phyloP scores from a whole-genome alignment of 23 tunicate species.

The Trididemnum miniatum region DNA sequence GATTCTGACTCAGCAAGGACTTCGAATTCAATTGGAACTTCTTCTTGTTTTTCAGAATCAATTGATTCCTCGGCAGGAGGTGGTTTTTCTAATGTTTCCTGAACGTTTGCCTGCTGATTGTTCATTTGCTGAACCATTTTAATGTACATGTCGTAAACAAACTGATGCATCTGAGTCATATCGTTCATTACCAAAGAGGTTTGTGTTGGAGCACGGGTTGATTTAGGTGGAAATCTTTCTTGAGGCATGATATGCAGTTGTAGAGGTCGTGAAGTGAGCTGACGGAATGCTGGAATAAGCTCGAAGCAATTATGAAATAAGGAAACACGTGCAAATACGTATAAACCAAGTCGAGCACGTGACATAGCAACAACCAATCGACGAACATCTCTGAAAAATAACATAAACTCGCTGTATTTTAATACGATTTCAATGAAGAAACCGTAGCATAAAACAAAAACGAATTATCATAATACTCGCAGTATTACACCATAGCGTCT shows the following conservation, averaged over 20 bases:
- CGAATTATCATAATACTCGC: too few species aligned
- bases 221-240: slow-evolving; percentile 63
- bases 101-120: neutral
- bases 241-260: slow-evolving; percentile 66
- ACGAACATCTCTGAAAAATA: slow-evolving; percentile 85
- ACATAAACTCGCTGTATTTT: too few species aligned
- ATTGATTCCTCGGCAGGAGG: slow-evolving; percentile 15
- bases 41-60: slow-evolving; percentile 5
- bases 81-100: slow-evolving; percentile 17
- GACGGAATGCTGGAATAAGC: slow-evolving; percentile 79
- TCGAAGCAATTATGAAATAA: slow-evolving; percentile 96
- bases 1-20: slow-evolving; percentile 31
- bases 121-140: slow-evolving; percentile 48
- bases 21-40: slow-evolving; percentile 72
- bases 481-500: too few species aligned
- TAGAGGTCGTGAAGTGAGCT: slow-evolving; percentile 67
- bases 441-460: too few species aligned
- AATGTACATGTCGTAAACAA: slow-evolving; percentile 90
- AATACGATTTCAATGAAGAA: too few species aligned
- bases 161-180: slow-evolving; percentile 93
- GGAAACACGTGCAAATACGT: slow-evolving; percentile 84
- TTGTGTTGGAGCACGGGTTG: slow-evolving; percentile 19
- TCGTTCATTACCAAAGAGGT: slow-evolving; percentile 44
- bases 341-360: slow-evolving; percentile 93
- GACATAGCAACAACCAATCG: slow-evolving; percentile 99